Base-by-base conservation (phyloP, 2,888 invertebrate genomes). In the Chouioia cunea region DNA sequence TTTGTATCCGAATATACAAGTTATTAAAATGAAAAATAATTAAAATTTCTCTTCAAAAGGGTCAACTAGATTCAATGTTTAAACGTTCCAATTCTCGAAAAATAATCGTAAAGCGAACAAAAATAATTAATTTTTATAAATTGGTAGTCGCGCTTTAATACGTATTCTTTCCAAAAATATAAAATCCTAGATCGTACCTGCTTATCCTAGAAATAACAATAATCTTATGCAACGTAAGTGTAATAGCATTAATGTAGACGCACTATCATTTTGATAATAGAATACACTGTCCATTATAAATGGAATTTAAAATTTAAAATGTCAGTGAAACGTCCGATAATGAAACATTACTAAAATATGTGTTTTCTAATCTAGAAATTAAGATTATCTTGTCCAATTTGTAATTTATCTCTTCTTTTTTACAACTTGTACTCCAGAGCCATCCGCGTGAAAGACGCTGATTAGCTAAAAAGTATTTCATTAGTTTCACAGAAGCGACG, bases 161-260 rank as follows among this genome's bases (percentile, higher is more conserved):
- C 18, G 44, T 14, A 20, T 15, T 27, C 12, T 54, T 74, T 74
- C 74, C 77, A 76, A 79, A 82, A 83, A 82, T 83, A 83, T 82
- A 83, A 83, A 84, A 82, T 79, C 81, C 83, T 82, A 82, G 81
- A 78, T 79, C 77, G 78, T 79, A 79, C 77, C 77, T 78, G 71
- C 75, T 78, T 79, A 78, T 76, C 77, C 79, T 82, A 81, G 79
- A 83, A 36, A 82, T 81, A 81, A 83, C 79, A 81, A 79, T 79
- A 77, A 77, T 78, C 78, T 73, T 76, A 70, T 76, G 72, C 76
- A 77, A 79, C 67, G 63, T 76, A 65, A 73, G 70, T 75, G 74
- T 77, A 75, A 70, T 76, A 74, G 71, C 73, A 66, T 67, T 70
- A 70, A 59, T 67, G 52, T 57, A 64, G 47, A 63, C 67, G 60